A percentile compares a stretch with the other conserved stretches of the same genome.
Conservation (phyloP, 2,797 vertebrate species). For the Podargus strigoides region DNA sequence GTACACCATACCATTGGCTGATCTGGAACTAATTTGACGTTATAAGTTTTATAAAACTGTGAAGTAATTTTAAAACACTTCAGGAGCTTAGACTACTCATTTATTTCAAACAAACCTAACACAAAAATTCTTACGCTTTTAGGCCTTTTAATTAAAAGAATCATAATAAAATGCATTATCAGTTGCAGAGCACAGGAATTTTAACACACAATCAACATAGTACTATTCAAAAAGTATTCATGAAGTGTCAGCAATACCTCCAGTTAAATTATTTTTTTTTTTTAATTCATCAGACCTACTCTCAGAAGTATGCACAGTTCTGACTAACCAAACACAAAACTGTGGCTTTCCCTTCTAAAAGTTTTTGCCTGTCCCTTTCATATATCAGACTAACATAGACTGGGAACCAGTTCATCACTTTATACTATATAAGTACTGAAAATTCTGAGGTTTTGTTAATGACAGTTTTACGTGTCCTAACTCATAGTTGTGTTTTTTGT, state of each 20-base stretch:
- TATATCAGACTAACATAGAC: background rate
- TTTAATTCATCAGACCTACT: background rate
- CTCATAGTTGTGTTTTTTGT: background rate
- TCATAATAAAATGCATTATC: background rate
- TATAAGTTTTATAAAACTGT: background rate
- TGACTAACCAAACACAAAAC: background rate
- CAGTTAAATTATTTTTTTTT: background rate
- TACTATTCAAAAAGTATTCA: background rate
- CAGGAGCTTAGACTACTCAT: background rate
- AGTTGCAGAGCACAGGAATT: background rate
- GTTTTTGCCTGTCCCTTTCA: background rate
- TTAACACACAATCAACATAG: background rate
- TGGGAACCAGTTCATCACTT: background rate
- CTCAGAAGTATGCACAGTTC: background rate
- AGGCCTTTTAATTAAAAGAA: background rate
- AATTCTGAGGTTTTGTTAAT: background rate
- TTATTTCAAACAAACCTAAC: background rate
- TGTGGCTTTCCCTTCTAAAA: background rate
- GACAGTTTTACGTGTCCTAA: background rate
- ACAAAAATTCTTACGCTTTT: background rate
- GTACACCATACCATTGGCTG: background rate
- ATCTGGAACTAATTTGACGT: background rate
- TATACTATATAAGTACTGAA: background rate
- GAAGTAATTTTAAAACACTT: background rate
- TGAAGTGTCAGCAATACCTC: background rate